Conservation (phyloP, 2,797 vertebrate genomes). For the Clamator glandarius region DNA sequence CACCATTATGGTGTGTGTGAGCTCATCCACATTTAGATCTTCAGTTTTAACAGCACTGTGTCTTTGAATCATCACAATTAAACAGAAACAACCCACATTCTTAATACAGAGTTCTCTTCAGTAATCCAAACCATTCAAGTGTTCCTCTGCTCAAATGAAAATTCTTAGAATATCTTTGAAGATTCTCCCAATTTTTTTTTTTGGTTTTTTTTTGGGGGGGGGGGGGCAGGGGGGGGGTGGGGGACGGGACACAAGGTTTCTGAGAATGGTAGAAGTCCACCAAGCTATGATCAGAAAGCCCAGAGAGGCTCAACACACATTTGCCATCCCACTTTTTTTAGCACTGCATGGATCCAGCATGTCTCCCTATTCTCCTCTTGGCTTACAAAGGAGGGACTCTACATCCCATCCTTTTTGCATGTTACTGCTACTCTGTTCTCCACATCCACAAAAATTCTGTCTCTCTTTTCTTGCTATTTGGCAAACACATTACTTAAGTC, state of each 20-base stretch:
- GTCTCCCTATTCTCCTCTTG: not conserved
- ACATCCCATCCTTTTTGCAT: not conserved
- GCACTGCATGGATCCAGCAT: rapidly evolving
- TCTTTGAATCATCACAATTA: not conserved
- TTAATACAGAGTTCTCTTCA: not conserved
- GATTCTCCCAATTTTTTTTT: not conserved
- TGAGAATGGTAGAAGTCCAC: not conserved
- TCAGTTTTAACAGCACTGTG: not conserved
- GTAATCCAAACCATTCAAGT: not conserved
- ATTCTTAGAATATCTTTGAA: not conserved
- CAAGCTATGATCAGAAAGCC: not conserved
- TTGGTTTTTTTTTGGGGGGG: too few relatives aligned
- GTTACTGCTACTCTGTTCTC: not conserved
- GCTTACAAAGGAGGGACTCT: rapidly evolving
- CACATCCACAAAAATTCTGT: not conserved
- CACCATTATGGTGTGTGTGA: not conserved
- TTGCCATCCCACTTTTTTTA: not conserved
- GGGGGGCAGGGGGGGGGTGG: too few relatives aligned
- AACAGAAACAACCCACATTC: rapidly evolving
- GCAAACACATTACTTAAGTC: not conserved
- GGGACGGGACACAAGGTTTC: too few relatives aligned
- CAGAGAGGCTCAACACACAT: not conserved
- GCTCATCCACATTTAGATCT: not conserved
- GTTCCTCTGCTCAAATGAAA: not conserved
- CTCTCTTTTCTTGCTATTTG: not conserved